Percentiles rank a stretch among this genome's conserved stretches.
Evolutionary conservation across 2,113 vertebrate genomes (phyloP).

Genomic region (Ameiurus melas): DNA sequence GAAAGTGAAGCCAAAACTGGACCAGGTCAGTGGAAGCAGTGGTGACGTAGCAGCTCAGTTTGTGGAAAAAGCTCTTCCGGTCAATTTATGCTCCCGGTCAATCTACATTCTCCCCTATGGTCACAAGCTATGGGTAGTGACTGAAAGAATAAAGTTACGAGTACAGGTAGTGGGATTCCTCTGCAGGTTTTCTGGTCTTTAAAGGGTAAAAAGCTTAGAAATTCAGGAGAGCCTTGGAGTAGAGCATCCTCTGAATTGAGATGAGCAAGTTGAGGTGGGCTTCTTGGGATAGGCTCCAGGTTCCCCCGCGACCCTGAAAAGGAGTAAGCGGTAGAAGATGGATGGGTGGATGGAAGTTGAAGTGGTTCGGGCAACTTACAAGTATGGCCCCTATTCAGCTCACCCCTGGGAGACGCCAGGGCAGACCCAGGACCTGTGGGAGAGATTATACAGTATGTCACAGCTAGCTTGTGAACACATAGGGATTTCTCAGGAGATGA

Average conservation of each 20-base stretch:
- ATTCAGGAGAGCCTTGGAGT: background rate
- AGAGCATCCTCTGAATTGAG: background rate
- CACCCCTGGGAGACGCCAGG: background rate
- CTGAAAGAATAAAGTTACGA: background rate
- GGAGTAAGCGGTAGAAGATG: too few species aligned
- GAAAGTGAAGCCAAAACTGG: background rate
- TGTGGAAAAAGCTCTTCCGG: background rate
- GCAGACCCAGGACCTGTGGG: background rate
- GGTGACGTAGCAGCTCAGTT: background rate
- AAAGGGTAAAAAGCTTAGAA: background rate
- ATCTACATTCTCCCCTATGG: background rate
- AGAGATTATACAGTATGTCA: background rate
- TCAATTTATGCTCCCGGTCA: background rate
- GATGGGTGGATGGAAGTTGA: too few species aligned
- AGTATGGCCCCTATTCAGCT: background rate
- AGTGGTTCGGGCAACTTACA: background rate
- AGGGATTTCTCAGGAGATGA: background rate
- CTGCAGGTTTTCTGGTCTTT: background rate
- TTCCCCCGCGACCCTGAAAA: too few species aligned
- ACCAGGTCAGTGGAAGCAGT: background rate
- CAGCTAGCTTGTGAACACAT: background rate
- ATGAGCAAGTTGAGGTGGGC: background rate
- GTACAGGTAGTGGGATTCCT: background rate
- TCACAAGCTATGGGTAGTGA: background rate
- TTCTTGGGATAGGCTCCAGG: too few species aligned